Percentiles rank a stretch among this genome's conserved stretches.
Conservation (phyloP, 2,888 invertebrate species). For the Aricia artaxerxes region DNA sequence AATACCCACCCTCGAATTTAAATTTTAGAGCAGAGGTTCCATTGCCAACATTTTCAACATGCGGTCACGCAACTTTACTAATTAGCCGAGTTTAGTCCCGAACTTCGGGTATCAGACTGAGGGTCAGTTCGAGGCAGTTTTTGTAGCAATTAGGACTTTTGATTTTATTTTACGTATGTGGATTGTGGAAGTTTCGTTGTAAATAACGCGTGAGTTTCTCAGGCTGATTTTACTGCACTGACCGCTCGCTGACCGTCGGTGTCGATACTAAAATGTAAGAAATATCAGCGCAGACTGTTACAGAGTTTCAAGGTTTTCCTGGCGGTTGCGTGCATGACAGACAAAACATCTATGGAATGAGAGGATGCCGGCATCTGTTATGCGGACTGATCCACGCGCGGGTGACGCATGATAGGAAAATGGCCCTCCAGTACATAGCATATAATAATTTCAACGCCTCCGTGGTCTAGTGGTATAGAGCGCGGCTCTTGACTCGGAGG, state of each 20-base stretch:
- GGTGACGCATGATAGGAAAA: too few relatives aligned
- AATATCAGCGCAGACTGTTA: too few relatives aligned
- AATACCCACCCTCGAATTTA: constrained; percentile 20
- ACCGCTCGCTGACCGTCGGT: neutral
- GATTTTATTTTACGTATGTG: neutral
- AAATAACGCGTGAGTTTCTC: neutral
- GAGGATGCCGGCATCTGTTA: too few relatives aligned
- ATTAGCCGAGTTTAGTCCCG: constrained; percentile 42
- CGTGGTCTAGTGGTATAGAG: too few relatives aligned
- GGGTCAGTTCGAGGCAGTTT: constrained; percentile 19
- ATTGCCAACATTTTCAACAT: constrained; percentile 29
- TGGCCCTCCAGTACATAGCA: too few relatives aligned
- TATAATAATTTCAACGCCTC: too few relatives aligned
- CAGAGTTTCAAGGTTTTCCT: too few relatives aligned
- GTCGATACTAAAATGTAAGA: neutral
- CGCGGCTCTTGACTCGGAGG: too few relatives aligned
- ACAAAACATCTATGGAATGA: too few relatives aligned
- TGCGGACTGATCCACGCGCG: too few relatives aligned
- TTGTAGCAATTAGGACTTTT: constrained; percentile 11
- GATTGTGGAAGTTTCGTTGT: neutral
- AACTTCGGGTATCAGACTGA: constrained; percentile 35
- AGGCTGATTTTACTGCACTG: neutral
- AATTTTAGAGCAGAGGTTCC: constrained; percentile 15
- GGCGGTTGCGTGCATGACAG: too few relatives aligned
- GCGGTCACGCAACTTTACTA: constrained; percentile 41